Percentiles rank a stretch among this genome's conserved stretches.
Conservation (phyloP, 2,113 vertebrate genomes). For the Peromyscus polionotus region DNA sequence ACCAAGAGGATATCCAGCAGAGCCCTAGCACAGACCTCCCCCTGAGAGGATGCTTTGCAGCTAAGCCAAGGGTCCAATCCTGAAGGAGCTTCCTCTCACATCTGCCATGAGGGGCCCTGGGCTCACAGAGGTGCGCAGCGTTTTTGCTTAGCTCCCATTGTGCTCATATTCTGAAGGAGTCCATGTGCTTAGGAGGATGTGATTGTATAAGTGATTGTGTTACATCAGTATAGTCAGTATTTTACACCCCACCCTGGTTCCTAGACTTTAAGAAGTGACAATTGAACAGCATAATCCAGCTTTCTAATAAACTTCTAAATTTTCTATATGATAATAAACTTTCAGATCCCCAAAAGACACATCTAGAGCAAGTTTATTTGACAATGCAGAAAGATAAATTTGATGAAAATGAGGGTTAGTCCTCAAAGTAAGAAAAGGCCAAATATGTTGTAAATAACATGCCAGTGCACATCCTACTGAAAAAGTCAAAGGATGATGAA, state of each 20-base stretch:
- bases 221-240: background rate
- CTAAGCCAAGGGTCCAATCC: background rate
- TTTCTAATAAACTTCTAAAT: background rate
- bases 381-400: background rate
- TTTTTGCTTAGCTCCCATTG: background rate
- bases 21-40: background rate
- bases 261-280: background rate
- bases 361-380: background rate
- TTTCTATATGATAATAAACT: background rate
- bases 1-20: background rate
- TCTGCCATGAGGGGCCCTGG: accelerated
- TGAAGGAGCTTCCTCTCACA: background rate
- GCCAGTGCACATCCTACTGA: background rate
- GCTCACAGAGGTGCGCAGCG: background rate
- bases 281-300: background rate
- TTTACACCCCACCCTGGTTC: background rate
- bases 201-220: background rate
- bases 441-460: background rate
- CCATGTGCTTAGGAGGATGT: background rate
- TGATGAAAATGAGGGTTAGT: background rate
- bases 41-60: background rate
- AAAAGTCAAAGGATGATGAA: background rate
- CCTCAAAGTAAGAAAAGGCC: background rate
- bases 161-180: background rate
- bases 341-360: background rate